Evolutionary conservation across 2,888 invertebrate genomes (phyloP).

Genomic region (Belgica antarctica): DNA sequence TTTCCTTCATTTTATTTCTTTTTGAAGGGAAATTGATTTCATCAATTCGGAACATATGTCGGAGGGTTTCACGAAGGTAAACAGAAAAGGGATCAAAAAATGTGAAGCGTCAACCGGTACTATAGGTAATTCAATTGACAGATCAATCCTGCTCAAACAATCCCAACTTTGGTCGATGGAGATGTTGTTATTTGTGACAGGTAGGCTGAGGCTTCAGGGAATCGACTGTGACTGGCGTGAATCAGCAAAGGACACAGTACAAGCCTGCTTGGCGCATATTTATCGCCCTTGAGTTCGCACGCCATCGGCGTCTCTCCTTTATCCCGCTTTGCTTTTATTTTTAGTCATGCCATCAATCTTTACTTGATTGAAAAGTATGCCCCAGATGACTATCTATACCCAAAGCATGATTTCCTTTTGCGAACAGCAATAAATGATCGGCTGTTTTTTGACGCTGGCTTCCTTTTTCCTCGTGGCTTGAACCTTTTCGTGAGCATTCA

Average conservation of each 20-base stretch:
- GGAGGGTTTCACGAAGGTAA: constrained; percentile 21
- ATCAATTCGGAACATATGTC: constrained; percentile 20
- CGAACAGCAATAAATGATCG: constrained; percentile 59
- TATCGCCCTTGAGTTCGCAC: background rate
- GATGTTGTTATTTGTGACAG: constrained; percentile 27
- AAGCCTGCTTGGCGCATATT: background rate
- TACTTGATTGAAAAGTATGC: constrained; percentile 55
- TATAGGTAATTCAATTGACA: constrained; percentile 15
- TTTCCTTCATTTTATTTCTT: background rate
- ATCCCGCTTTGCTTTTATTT: background rate
- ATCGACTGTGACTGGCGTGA: no score
- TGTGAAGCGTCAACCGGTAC: background rate
- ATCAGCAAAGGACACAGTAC: background rate
- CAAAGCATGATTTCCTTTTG: constrained; percentile 55
- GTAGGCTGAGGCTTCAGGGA: background rate
- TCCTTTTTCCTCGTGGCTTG: constrained; percentile 56
- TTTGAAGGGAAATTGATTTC: constrained; percentile 32
- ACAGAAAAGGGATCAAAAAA: background rate
- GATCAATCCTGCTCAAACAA: constrained; percentile 37
- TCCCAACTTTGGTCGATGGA: constrained; percentile 14
- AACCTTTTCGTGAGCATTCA: constrained; percentile 54
- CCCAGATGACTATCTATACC: constrained; percentile 55
- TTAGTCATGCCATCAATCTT: constrained; percentile 53
- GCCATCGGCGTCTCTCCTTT: background rate
- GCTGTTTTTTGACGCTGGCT: constrained; percentile 59